Evolutionary conservation across 2,113 vertebrate species (phyloP).

Genomic region (Tiliqua scincoides): DNA sequence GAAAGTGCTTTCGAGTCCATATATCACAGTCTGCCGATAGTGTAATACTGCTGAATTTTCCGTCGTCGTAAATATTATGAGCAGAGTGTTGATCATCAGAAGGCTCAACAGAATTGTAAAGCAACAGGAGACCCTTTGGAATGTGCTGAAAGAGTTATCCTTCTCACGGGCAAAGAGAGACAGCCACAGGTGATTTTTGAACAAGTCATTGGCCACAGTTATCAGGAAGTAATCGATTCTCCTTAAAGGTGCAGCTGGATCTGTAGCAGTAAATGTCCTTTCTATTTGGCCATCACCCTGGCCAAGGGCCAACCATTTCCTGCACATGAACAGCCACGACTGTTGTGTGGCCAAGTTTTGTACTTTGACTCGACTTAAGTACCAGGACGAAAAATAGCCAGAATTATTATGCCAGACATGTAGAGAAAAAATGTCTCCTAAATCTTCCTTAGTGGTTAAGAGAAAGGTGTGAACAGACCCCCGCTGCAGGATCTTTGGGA

Average conservation of each 20-base stretch:
- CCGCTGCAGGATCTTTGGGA: slow-evolving; percentile 37
- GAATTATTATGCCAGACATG: slow-evolving; percentile 71
- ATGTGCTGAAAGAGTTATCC: slow-evolving; percentile 42
- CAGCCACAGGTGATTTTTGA: slow-evolving; percentile 64
- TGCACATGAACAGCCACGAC: slow-evolving; percentile 76
- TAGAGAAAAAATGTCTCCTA: slow-evolving; percentile 72
- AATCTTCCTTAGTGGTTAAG: slow-evolving; percentile 53
- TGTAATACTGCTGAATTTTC: too few species aligned
- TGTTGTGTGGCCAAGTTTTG: slow-evolving; percentile 57
- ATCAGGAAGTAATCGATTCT: slow-evolving; percentile 70
- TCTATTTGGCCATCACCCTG: not conserved
- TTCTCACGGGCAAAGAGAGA: slow-evolving; percentile 55
- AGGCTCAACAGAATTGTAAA: slow-evolving; percentile 66
- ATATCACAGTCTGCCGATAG: slow-evolving; percentile 44
- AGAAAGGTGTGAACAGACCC: slow-evolving; percentile 70
- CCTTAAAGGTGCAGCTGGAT: slow-evolving; percentile 28
- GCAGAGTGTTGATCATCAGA: slow-evolving; percentile 70
- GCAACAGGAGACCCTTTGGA: slow-evolving; percentile 74
- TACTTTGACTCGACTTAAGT: slow-evolving; percentile 74
- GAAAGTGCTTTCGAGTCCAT: slow-evolving; percentile 70
- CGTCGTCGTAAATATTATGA: too few species aligned
- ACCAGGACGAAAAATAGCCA: slow-evolving; percentile 66
- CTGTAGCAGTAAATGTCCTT: slow-evolving; percentile 48
- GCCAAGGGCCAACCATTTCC: slow-evolving; percentile 68
- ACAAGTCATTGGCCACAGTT: slow-evolving; percentile 19